Evolutionary conservation across 2,888 invertebrate species (phyloP).

Genomic region (Trissolcus japonicus): DNA sequence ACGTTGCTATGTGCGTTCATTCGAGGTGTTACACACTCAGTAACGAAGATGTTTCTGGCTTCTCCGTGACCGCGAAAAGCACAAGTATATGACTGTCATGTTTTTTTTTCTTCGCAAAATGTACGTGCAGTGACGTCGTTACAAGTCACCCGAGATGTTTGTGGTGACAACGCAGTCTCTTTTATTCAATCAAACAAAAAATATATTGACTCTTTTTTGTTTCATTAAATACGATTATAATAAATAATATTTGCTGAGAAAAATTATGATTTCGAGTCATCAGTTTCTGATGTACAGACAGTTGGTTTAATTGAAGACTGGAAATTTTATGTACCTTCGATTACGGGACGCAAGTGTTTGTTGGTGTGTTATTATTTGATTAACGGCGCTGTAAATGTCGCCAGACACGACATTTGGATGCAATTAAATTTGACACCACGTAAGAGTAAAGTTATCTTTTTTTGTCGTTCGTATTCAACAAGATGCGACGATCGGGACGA

Average conservation of each 20-base stretch:
- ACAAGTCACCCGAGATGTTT: no score
- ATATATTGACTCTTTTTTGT: no score
- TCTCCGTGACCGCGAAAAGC: no score
- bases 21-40: neutral
- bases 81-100: neutral
- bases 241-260: no score
- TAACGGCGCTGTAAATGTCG: neutral
- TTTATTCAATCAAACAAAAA: no score
- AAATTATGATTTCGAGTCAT: no score
- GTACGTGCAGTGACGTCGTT: neutral
- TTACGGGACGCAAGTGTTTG: neutral
- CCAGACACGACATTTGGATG: neutral
- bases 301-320: neutral
- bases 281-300: neutral
- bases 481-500: no score
- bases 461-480: no score
- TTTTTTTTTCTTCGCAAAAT: neutral
- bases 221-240: no score
- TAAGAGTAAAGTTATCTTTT: neutral
- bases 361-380: neutral
- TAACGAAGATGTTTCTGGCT: constrained; percentile 4
- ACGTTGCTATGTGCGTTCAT: neutral
- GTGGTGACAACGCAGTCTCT: no score
- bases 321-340: neutral
- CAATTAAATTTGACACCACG: neutral